Percentiles rank a stretch among this genome's conserved stretches.
Evolutionary conservation across 2,888 invertebrate species (phyloP).

Genomic region (Nipponacmea schrenckii): DNA sequence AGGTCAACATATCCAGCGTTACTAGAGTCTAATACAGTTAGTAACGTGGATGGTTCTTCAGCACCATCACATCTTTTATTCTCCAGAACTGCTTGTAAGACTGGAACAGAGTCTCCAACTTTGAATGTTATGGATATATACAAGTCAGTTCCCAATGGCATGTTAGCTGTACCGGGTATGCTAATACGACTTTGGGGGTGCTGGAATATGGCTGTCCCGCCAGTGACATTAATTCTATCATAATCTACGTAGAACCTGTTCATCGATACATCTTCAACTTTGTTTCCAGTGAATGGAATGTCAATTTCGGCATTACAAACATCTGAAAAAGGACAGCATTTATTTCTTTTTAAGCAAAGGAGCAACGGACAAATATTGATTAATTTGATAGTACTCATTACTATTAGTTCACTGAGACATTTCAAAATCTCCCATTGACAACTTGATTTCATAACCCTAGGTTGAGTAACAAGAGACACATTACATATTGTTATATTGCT

Average conservation of each 20-base stretch:
- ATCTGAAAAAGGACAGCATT: no score
- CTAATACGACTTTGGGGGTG: not conserved
- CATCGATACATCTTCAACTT: not conserved
- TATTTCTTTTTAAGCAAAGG: no score
- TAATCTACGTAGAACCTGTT: not conserved
- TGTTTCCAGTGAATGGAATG: no score
- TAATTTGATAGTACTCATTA: no score
- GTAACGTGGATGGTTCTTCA: not conserved
- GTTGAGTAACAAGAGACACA: no score
- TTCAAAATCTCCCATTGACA: no score
- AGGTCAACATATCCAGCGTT: not conserved
- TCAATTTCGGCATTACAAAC: no score
- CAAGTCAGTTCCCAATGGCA: not conserved
- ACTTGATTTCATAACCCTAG: no score
- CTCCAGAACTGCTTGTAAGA: not conserved
- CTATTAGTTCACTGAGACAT: no score
- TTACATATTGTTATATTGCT: no score
- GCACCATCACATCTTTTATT: not conserved
- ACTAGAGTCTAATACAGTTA: not conserved
- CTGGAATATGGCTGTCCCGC: not conserved
- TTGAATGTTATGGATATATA: not conserved
- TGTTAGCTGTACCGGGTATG: not conserved
- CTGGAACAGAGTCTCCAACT: not conserved
- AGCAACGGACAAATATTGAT: no score
- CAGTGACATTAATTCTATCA: not conserved